These are phyloP conservation scores for Halichondria panicea DNA, from an alignment of 37 sponge, comb jelly and placozoan genomes.

Conservation along the genomic window DNA sequence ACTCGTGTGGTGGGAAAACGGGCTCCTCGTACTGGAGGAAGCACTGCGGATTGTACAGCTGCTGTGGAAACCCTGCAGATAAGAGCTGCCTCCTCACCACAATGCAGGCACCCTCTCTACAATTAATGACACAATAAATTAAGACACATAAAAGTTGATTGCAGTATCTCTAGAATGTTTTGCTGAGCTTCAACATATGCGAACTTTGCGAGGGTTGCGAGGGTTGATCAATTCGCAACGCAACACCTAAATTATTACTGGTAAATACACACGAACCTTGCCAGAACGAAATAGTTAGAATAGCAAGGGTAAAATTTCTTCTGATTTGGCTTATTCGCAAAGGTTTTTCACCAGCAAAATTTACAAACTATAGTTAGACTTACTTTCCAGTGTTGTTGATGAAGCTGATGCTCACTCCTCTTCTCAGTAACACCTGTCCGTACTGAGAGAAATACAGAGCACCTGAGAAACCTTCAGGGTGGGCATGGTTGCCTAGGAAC, in stretches of 20 bases:
- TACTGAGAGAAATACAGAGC: slow-evolving; percentile 29
- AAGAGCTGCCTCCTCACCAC: slow-evolving; percentile 17
- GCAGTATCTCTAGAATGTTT: no score
- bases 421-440: slow-evolving; percentile 21
- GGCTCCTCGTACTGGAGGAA: slow-evolving; percentile 27
- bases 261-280: no score
- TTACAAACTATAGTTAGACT: background rate
- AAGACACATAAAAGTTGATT: no score
- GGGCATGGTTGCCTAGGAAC: slow-evolving; percentile 8
- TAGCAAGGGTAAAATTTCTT: no score
- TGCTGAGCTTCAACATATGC: no score
- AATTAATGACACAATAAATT: background rate
- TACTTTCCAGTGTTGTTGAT: slow-evolving; percentile 49
- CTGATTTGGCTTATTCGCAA: no score
- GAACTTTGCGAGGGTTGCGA: no score
- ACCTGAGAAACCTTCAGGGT: slow-evolving; percentile 27
- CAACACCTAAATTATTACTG: no score
- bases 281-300: no score
- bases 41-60: slow-evolving; percentile 46
- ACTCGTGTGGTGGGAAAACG: background rate
- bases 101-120: slow-evolving; percentile 36
- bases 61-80: slow-evolving; percentile 5
- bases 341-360: no score
- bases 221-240: no score
- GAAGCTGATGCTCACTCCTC: slow-evolving; percentile 22